These are phyloP conservation scores for Megaceryle alcyon DNA, from an alignment of 2,797 vertebrate species.

Conservation along the genomic window DNA sequence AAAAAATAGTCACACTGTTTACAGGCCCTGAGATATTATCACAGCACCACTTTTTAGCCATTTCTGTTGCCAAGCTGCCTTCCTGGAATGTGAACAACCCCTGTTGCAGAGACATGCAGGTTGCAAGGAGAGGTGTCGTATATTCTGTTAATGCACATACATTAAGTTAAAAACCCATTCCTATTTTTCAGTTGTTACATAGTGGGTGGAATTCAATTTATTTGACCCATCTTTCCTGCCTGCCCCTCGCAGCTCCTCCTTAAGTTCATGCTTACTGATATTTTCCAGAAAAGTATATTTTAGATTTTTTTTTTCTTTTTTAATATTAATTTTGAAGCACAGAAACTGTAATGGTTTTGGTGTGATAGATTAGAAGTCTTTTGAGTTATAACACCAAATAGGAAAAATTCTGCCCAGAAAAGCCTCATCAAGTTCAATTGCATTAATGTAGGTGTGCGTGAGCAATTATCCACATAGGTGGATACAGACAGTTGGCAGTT, in stretches of 20 bases:
- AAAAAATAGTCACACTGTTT: neutral
- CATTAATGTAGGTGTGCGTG: neutral
- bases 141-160: neutral
- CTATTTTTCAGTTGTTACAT: neutral
- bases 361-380: neutral
- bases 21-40: neutral
- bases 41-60: neutral
- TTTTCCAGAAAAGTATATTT: neutral
- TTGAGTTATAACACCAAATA: neutral
- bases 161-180: neutral
- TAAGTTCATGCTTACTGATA: neutral
- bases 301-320: neutral
- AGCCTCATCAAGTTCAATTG: neutral
- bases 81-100: conserved; percentile 6
- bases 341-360: neutral
- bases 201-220: neutral
- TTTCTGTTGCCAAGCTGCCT: conserved; percentile 22
- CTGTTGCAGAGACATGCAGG: neutral
- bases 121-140: conserved; percentile 39
- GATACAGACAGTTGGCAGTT: neutral
- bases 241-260: neutral
- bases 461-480: neutral
- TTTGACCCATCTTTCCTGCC: neutral
- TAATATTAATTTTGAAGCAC: neutral
- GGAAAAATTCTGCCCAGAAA: neutral